Percentiles rank a stretch among this genome's conserved stretches.
These are phyloP conservation scores for Sphenodon punctatus DNA, from an alignment of 2,797 vertebrate species.

Conservation along the genomic window DNA sequence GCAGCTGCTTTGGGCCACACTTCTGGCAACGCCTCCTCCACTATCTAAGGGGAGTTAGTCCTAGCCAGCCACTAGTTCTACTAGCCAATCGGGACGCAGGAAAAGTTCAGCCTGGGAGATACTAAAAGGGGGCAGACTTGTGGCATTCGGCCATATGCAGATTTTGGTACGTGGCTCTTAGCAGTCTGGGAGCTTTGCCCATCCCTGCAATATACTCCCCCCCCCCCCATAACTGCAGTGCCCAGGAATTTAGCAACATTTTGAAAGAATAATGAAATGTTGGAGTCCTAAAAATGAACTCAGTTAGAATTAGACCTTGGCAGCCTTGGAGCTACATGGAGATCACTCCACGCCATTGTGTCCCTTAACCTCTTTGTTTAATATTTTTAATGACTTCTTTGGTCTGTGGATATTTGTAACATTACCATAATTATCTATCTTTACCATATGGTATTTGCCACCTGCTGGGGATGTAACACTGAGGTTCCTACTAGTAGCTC, in stretches of 20 bases:
- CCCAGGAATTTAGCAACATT: background rate
- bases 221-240: accelerated
- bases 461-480: conserved; percentile 59
- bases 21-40: no score
- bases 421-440: conserved; percentile 69
- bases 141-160: no score
- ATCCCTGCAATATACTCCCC: no score
- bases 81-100: no score
- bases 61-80: no score
- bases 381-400: conserved; percentile 62
- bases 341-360: background rate
- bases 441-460: conserved; percentile 60
- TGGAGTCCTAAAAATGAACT: background rate
- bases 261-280: background rate
- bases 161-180: no score
- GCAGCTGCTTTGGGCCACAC: no score
- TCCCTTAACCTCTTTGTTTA: conserved; percentile 59
- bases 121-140: no score
- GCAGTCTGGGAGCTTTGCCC: no score
- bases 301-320: background rate
- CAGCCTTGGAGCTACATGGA: background rate
- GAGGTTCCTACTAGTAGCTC: conserved; percentile 46
- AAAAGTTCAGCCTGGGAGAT: no score
- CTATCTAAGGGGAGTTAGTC: no score
- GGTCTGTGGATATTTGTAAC: conserved; percentile 61